Conservation (phyloP, 2,888 invertebrate genomes). For the Petrolisthes manimaculis region DNA sequence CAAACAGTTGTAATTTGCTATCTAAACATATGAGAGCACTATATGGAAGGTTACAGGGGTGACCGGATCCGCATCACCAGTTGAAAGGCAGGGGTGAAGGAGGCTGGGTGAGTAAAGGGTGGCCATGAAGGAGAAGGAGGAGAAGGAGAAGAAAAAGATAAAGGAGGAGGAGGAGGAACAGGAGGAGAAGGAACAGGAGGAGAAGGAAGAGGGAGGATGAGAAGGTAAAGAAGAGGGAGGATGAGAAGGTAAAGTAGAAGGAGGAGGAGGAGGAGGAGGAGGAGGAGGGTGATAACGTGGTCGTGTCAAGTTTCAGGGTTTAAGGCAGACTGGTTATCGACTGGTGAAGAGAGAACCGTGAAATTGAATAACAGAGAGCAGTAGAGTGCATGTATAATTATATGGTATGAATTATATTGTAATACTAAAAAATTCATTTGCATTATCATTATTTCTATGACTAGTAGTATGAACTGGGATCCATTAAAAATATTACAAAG, state of each 20-base stretch:
- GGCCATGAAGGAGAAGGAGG: constrained; percentile 32
- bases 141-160: neutral
- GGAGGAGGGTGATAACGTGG: neutral
- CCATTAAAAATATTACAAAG: neutral
- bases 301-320: constrained; percentile 27
- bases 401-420: neutral
- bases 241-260: neutral
- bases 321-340: constrained; percentile 58
- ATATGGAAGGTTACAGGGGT: constrained; percentile 61
- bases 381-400: neutral
- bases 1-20: constrained; percentile 61
- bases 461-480: neutral
- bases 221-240: neutral
- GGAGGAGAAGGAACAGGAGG: constrained; percentile 21
- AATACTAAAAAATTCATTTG: neutral
- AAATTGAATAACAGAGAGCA: neutral
- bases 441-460: neutral
- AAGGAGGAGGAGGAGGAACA: neutral
- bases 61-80: constrained; percentile 47
- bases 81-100: constrained; percentile 57
- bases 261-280: constrained; percentile 1
- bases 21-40: constrained; percentile 62
- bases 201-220: neutral
- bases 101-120: constrained; percentile 36
- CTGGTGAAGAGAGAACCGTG: constrained; percentile 26